Conservation (phyloP, 2,888 invertebrate genomes). For the Nasonia oneida region DNA sequence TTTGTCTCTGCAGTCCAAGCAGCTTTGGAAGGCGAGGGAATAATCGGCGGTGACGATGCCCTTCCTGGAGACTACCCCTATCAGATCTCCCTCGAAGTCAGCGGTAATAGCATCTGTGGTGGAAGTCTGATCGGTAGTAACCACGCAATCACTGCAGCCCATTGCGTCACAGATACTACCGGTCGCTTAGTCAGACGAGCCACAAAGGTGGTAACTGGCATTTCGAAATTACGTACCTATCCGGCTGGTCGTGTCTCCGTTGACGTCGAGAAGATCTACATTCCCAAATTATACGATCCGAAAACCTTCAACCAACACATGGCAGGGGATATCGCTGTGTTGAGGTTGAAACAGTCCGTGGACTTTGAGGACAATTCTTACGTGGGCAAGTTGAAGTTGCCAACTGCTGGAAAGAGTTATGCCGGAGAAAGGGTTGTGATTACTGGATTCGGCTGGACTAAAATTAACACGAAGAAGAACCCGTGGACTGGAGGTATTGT, state of each 20-base stretch:
- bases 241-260: neutral
- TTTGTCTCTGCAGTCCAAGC: neutral
- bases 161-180: conserved; percentile 8
- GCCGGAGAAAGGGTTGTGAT: conserved; percentile 1
- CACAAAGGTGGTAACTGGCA: conserved; percentile 8
- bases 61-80: conserved; percentile 14
- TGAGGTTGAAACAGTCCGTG: neutral
- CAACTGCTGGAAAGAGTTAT: neutral
- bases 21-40: conserved; percentile 23
- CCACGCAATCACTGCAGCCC: conserved; percentile 32
- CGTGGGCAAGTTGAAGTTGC: neutral
- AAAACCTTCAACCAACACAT: neutral
- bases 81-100: conserved; percentile 25
- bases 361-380: neutral
- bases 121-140: conserved; percentile 18
- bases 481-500: neutral
- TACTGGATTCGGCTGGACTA: conserved; percentile 31
- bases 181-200: neutral
- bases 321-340: conserved; percentile 28
- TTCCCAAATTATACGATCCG: neutral
- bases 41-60: conserved; percentile 31
- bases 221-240: neutral
- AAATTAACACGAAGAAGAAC: neutral
- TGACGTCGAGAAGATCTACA: conserved; percentile 24
- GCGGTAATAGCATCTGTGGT: conserved; percentile 1